Percentiles rank a stretch among this genome's conserved stretches.
Evolutionary conservation across 2,113 vertebrate genomes (phyloP).

Genomic region (Channa maculata): DNA sequence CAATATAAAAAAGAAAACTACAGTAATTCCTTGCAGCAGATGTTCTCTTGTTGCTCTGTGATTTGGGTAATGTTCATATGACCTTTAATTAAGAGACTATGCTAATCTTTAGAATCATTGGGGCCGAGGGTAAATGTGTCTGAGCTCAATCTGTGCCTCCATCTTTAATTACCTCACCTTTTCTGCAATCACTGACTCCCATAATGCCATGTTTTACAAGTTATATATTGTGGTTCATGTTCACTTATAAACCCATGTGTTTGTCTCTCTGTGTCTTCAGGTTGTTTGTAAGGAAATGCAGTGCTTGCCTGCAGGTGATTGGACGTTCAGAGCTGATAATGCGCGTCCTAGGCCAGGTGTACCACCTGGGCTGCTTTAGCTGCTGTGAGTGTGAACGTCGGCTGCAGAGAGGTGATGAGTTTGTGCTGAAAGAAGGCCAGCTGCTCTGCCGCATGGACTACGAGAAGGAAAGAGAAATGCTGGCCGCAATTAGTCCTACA

Average conservation of each 20-base stretch:
- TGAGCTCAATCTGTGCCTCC: slow-evolving; percentile 31
- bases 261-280: slow-evolving; percentile 73
- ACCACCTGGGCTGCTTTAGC: slow-evolving; percentile 91
- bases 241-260: slow-evolving; percentile 1
- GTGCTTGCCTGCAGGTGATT: slow-evolving; percentile 88
- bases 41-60: slow-evolving; percentile 78
- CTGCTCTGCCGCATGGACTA: slow-evolving; percentile 92
- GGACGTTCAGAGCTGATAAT: slow-evolving; percentile 91
- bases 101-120: slow-evolving; percentile 64
- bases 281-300: slow-evolving; percentile 92
- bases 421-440: slow-evolving; percentile 92
- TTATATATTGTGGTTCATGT: background rate
- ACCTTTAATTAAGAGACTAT: slow-evolving; percentile 79
- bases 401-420: slow-evolving; percentile 91
- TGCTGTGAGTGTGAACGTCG: slow-evolving; percentile 93
- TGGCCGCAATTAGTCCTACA: slow-evolving; percentile 88
- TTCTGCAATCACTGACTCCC: slow-evolving; percentile 18
- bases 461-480: slow-evolving; percentile 92
- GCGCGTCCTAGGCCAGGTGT: slow-evolving; percentile 90
- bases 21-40: slow-evolving; percentile 74
- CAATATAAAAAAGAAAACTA: slow-evolving; percentile 34
- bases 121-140: slow-evolving; percentile 55
- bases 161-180: slow-evolving; percentile 60
- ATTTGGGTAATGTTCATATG: slow-evolving; percentile 73
- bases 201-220: slow-evolving; percentile 5